phyloP scores from a whole-genome alignment of 2,888 invertebrate species.

The Athalia rosae region DNA sequence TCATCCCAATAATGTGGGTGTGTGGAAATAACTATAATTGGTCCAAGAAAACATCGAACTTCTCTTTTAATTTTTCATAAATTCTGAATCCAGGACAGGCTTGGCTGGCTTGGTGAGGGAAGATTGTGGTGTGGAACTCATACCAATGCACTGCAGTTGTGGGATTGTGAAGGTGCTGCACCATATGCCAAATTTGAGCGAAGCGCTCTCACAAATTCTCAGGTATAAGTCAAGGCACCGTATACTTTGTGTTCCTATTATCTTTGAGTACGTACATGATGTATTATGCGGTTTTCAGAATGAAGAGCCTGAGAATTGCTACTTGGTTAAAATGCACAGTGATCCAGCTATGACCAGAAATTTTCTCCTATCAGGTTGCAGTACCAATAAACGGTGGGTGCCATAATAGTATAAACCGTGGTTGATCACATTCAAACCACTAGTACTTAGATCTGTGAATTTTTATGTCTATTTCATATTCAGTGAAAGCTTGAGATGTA shows the following conservation, averaged over 20 bases:
- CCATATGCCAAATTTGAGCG: slow-evolving; percentile 77
- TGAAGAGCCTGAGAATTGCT: slow-evolving; percentile 78
- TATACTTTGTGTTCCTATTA: slow-evolving; percentile 38
- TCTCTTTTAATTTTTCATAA: slow-evolving; percentile 75
- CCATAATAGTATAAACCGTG: neutral
- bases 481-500: slow-evolving; percentile 73
- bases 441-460: slow-evolving; percentile 14
- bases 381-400: slow-evolving; percentile 77
- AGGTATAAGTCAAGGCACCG: slow-evolving; percentile 74
- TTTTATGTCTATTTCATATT: slow-evolving; percentile 55
- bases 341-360: slow-evolving; percentile 73
- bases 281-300: slow-evolving; percentile 72
- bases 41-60: neutral
- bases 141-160: slow-evolving; percentile 82
- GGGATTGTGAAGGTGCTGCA: slow-evolving; percentile 80
- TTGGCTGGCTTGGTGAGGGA: slow-evolving; percentile 73
- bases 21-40: no score
- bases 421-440: slow-evolving; percentile 7
- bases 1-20: neutral
- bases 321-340: slow-evolving; percentile 79
- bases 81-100: slow-evolving; percentile 66
- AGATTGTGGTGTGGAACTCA: slow-evolving; percentile 82
- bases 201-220: slow-evolving; percentile 76
- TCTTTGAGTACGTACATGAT: neutral
- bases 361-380: slow-evolving; percentile 81